phyloP scores from a whole-genome alignment of 2,113 vertebrate species.

The Corydoras sp. region DNA sequence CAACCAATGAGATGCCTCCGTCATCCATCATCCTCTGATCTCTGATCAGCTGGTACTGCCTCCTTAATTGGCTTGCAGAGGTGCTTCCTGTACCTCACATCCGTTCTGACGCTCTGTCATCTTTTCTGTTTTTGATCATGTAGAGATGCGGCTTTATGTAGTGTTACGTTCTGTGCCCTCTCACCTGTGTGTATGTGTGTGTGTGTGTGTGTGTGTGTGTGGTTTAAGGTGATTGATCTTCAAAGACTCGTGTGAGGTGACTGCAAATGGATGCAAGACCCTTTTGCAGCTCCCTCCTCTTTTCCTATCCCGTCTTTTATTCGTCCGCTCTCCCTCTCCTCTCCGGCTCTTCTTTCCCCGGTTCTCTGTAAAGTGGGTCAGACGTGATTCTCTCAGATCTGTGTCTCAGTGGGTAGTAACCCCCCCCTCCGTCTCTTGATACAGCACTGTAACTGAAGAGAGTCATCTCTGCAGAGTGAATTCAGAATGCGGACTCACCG shows the following conservation, averaged over 20 bases:
- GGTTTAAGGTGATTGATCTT: slow-evolving; percentile 16
- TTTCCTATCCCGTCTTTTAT: slow-evolving; percentile 4
- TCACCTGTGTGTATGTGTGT: not conserved
- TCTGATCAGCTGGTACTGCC: too few relatives aligned
- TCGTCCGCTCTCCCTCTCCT: slow-evolving; percentile 3
- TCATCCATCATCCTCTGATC: too few relatives aligned
- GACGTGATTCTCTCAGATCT: slow-evolving; percentile 38
- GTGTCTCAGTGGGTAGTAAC: slow-evolving; percentile 34
- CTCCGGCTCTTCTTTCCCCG: not conserved
- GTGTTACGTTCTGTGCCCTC: too few relatives aligned
- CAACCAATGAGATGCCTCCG: too few relatives aligned
- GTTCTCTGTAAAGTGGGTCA: slow-evolving; percentile 46
- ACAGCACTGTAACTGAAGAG: slow-evolving; percentile 24
- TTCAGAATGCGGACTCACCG: not conserved
- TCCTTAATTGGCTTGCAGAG: not conserved
- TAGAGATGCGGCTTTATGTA: too few relatives aligned
- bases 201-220: not conserved
- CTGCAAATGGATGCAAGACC: slow-evolving; percentile 16
- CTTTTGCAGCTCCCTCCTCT: slow-evolving; percentile 12
- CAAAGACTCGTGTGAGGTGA: slow-evolving; percentile 45
- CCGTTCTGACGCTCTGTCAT: not conserved
- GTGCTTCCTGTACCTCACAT: not conserved
- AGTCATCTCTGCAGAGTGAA: slow-evolving; percentile 5
- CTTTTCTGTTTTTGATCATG: not conserved
- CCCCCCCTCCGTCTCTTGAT: slow-evolving; percentile 8